Conservation (phyloP, 2,797 vertebrate species). For the Malurus splendens region DNA sequence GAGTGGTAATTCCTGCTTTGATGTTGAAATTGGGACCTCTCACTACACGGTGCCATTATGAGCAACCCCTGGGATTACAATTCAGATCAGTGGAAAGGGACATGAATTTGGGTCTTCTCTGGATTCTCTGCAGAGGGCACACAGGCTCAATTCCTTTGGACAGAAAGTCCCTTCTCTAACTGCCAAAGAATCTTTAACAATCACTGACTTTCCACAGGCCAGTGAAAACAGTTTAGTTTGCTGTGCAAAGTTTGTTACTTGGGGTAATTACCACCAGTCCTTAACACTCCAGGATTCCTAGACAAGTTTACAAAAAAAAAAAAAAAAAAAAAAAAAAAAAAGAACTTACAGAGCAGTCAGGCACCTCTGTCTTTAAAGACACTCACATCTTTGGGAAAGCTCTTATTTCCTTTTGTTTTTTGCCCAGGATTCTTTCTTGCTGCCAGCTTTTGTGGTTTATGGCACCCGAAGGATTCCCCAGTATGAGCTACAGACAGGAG, state of each 20-base stretch:
- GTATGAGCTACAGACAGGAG: background rate
- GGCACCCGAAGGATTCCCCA: background rate
- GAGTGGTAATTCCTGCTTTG: background rate
- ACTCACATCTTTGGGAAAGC: background rate
- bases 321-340: background rate
- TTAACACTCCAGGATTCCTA: background rate
- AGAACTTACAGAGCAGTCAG: background rate
- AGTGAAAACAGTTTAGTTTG: background rate
- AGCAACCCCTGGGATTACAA: background rate
- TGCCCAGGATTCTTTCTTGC: background rate
- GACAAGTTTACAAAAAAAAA: background rate
- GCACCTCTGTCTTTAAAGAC: background rate
- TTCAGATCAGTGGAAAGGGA: background rate
- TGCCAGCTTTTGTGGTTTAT: background rate
- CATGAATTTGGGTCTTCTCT: background rate
- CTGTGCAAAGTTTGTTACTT: background rate
- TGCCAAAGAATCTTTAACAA: background rate
- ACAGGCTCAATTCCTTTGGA: background rate
- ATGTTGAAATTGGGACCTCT: background rate
- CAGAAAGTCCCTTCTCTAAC: background rate
- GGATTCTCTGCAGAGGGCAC: background rate
- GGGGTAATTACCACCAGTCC: background rate
- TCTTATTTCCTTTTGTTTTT: background rate
- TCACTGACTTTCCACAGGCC: background rate
- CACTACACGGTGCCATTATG: rapidly evolving